These are phyloP conservation scores for Achatina immaculata DNA, from an alignment of 1,140 invertebrate species.

Conservation along the genomic window DNA sequence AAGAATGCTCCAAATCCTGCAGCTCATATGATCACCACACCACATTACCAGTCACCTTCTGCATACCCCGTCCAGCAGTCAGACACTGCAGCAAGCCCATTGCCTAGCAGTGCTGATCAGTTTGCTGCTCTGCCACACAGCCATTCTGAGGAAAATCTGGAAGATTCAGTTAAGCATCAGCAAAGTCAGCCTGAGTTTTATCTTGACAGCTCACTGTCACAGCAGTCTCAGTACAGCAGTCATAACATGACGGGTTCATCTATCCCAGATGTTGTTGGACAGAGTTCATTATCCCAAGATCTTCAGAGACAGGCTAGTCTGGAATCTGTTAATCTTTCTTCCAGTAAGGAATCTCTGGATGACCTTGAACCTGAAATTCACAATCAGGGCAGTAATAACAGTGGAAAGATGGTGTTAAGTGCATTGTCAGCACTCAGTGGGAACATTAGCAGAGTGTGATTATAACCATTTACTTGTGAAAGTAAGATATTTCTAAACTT, in stretches of 20 bases:
- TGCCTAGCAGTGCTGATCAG: too few relatives aligned
- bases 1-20: background rate
- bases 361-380: background rate
- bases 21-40: background rate
- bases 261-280: conserved; percentile 15
- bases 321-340: conserved; percentile 25
- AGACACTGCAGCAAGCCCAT: too few relatives aligned
- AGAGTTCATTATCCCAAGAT: background rate
- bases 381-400: background rate
- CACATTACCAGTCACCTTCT: background rate
- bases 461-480: too few relatives aligned
- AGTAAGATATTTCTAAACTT: too few relatives aligned
- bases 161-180: too few relatives aligned
- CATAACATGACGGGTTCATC: conserved; percentile 8
- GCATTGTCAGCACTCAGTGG: background rate
- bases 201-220: background rate
- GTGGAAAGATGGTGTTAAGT: background rate
- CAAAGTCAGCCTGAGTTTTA: background rate
- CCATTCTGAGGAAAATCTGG: too few relatives aligned
- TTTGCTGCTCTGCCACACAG: too few relatives aligned
- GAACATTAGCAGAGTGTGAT: conserved; percentile 2
- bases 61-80: background rate
- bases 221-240: background rate
- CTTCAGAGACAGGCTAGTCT: background rate
- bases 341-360: conserved; percentile 22